Conservation (phyloP, 23 tunicate species). For the Diplosoma virens region DNA sequence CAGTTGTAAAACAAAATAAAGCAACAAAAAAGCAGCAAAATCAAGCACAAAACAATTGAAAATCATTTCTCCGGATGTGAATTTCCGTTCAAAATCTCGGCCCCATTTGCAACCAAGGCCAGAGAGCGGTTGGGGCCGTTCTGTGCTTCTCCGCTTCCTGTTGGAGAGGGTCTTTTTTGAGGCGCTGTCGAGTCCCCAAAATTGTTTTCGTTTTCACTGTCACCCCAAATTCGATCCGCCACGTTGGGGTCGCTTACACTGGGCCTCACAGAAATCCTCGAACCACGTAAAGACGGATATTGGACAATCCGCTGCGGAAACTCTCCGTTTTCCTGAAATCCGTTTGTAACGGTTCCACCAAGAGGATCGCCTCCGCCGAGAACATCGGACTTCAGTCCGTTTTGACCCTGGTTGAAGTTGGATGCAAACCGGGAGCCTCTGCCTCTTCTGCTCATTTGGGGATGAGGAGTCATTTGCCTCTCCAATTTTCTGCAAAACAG, state of each 20-base stretch:
- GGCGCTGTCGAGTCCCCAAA: not conserved
- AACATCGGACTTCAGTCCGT: slow-evolving; percentile 14
- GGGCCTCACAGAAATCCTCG: slow-evolving; percentile 6
- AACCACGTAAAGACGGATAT: slow-evolving; percentile 31
- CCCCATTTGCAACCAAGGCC: slow-evolving; percentile 8
- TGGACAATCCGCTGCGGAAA: not conserved
- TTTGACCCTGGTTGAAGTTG: not conserved
- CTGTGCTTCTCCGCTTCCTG: not conserved
- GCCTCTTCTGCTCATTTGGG: slow-evolving; percentile 26
- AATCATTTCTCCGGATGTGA: not conserved
- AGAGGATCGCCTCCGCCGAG: slow-evolving; percentile 43
- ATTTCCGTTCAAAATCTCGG: not conserved
- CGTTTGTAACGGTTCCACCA: not conserved
- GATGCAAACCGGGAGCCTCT: not conserved
- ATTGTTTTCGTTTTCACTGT: not conserved
- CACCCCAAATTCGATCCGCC: slow-evolving; percentile 2
- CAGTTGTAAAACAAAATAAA: too few species aligned
- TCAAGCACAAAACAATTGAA: too few species aligned
- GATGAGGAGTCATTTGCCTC: slow-evolving; percentile 93
- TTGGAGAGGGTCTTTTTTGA: not conserved
- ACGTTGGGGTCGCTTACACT: slow-evolving; percentile 21
- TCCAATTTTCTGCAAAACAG: slow-evolving; percentile 29
- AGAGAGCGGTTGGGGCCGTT: not conserved
- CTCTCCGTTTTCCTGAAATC: slow-evolving; percentile 1
- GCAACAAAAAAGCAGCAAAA: too few species aligned